phyloP scores from a whole-genome alignment of 2,113 vertebrate genomes.

The Tragelaphus buxtoni region DNA sequence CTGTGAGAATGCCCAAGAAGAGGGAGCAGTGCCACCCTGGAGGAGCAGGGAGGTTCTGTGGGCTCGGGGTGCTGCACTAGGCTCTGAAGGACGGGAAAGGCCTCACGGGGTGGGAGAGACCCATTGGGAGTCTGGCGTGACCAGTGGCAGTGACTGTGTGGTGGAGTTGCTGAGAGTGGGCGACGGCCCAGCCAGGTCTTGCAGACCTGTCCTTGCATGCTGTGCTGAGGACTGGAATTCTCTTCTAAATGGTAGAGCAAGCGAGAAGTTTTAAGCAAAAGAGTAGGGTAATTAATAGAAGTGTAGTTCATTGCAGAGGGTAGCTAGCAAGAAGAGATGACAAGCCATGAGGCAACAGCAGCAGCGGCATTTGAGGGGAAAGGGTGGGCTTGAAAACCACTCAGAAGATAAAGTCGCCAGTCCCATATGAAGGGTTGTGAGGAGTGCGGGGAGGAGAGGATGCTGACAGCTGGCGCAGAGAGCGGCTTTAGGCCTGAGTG shows the following conservation, averaged over 20 bases:
- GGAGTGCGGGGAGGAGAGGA: not conserved
- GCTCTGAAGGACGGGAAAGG: not conserved
- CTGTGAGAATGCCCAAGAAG: not conserved
- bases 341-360: not conserved
- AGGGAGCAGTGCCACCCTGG: not conserved
- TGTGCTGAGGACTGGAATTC: not conserved
- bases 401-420: not conserved
- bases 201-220: not conserved
- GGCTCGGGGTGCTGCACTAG: accelerated
- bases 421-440: not conserved
- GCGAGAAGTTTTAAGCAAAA: not conserved
- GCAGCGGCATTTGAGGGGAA: not conserved
- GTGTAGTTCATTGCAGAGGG: not conserved
- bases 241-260: not conserved
- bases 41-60: accelerated
- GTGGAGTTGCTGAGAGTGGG: not conserved
- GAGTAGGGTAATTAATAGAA: not conserved
- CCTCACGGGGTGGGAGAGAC: not conserved
- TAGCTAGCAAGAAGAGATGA: not conserved
- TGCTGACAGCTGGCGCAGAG: accelerated
- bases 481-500: not conserved
- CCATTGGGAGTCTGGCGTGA: not conserved
- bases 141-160: not conserved
- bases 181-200: not conserved
- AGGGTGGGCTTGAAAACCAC: not conserved